phyloP scores from a whole-genome alignment of 2,113 vertebrate species.

The Sterrhoptilus dennistouni region DNA sequence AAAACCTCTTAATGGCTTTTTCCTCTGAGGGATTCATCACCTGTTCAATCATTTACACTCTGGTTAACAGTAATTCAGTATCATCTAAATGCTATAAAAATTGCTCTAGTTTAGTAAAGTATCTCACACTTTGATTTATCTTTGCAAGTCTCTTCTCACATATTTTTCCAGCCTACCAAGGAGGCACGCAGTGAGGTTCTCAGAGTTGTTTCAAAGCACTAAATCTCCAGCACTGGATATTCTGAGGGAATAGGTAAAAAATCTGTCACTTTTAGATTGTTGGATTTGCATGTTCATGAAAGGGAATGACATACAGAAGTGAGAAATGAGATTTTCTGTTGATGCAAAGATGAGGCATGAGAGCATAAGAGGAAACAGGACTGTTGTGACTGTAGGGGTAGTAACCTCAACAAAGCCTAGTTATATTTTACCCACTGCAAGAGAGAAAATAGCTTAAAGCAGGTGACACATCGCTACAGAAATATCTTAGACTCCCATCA shows the following conservation, averaged over 20 bases:
- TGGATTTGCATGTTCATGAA: not conserved
- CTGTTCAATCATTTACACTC: constrained; percentile 66
- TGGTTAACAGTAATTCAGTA: constrained; percentile 51
- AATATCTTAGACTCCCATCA: not conserved
- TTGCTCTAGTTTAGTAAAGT: constrained; percentile 55
- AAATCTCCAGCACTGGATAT: not conserved
- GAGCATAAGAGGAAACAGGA: not conserved
- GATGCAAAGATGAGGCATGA: not conserved
- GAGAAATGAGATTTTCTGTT: constrained; percentile 16
- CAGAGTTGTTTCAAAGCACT: not conserved
- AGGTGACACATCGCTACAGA: not conserved
- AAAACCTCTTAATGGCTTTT: constrained; percentile 52
- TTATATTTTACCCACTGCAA: not conserved
- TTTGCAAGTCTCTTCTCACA: constrained; percentile 17
- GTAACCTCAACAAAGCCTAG: not conserved
- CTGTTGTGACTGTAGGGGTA: not conserved
- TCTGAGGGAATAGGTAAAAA: not conserved
- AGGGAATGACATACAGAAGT: constrained; percentile 5
- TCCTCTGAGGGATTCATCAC: constrained; percentile 57
- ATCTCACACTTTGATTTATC: constrained; percentile 61
- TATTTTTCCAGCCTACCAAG: not conserved
- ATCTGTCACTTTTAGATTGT: constrained; percentile 4
- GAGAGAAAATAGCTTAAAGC: not conserved
- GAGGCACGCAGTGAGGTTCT: not conserved
- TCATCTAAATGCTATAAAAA: constrained; percentile 66